phyloP scores from a whole-genome alignment of 92 coral and sea anemone genomes.

The Phenganax marumi region DNA sequence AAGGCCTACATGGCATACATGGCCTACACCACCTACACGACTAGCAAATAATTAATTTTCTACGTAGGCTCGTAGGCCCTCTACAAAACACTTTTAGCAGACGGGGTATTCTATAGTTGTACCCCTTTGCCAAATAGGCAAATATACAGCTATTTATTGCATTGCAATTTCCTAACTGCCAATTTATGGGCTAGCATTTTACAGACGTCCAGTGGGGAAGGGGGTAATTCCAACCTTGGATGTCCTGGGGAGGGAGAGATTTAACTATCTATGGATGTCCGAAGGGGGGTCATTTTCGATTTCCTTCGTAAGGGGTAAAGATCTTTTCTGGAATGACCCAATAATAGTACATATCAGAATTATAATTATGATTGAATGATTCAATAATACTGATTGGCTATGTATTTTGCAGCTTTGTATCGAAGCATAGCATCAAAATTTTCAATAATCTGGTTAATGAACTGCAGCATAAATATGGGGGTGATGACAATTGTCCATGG shows the following conservation, averaged over 20 bases:
- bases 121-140: not conserved
- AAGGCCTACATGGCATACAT: too few relatives aligned
- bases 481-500: slow-evolving; percentile 9
- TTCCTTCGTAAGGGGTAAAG: not conserved
- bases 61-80: too few relatives aligned
- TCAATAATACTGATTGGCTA: too few relatives aligned
- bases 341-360: not conserved
- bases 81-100: too few relatives aligned
- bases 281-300: not conserved
- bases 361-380: too few relatives aligned
- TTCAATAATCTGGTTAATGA: not conserved
- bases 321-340: not conserved
- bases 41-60: too few relatives aligned
- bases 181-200: too few relatives aligned
- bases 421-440: not conserved
- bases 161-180: too few relatives aligned
- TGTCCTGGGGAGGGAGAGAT: not conserved
- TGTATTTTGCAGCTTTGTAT: too few relatives aligned
- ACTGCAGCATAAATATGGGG: not conserved
- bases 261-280: not conserved
- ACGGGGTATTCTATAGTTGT: too few relatives aligned
- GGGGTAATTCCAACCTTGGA: not conserved
- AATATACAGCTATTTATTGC: not conserved
- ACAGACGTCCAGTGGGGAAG: not conserved
- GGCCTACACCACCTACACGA: too few relatives aligned